Base-by-base conservation (phyloP, 2,888 invertebrate genomes). In the Aspidapion aeneum region DNA sequence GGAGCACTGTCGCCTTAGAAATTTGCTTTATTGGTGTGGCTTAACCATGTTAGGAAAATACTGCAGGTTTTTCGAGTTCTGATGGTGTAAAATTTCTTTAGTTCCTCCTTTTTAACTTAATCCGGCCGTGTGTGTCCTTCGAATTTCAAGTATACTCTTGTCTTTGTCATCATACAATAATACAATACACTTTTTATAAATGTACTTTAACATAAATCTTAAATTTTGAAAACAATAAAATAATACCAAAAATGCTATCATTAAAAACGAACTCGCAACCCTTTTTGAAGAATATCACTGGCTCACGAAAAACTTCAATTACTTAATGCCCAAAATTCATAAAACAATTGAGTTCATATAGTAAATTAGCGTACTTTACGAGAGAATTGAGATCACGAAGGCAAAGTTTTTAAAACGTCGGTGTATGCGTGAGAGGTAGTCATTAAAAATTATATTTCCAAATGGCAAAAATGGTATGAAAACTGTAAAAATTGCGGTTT, bases 281-380 rank as follows among this genome's bases (percentile, higher is more conserved):
- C n/a, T n/a, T n/a, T n/a, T n/a, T n/a, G n/a, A n/a, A 12, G 12
- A 35, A 35, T 35, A 35, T 35, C 5, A 21, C 51, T 48, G 55
- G 48, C 59, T 60, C 73, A 73, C 73, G 73, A 69, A 70, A 71
- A 71, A 69, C 64, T 52, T 70, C 71, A 73, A 73, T 73, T 72
- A 73, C 71, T 73, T 72, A 70, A 67, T 63, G 69, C 70, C 70
- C 71, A 68, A 73, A 73, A 70, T 71, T 71, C 71, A 71, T 70
- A 72, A 71, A 72, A 73, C 70, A 72, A 72, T 72, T 70, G 73
- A 71, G 71, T 57, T 59, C 7, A 52, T 54, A 69, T 63, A 64
- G 68, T 72, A 73, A 71, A 72, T 73, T 72, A 73, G 70, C 72
- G 72, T 72, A 35, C 5, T 35, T 35, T 35, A 35, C 35, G 35